Evolutionary conservation across 2,797 vertebrate genomes (phyloP).

Genomic region (Selene dorsalis): DNA sequence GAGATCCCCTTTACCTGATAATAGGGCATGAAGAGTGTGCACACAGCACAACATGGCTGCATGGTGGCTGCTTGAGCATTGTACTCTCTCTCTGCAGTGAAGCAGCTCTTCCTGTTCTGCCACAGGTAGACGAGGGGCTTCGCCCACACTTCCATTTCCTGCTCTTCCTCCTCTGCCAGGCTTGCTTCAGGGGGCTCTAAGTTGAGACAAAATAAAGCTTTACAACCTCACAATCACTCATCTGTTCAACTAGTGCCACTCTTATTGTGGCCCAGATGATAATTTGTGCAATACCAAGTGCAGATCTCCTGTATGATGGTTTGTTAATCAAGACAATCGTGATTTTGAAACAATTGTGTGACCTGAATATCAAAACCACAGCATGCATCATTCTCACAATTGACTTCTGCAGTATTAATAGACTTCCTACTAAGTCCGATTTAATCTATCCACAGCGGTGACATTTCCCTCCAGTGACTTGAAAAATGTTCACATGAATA

Average conservation of each 20-base stretch:
- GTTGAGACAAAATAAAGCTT: conserved; percentile 45
- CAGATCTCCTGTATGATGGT: conserved; percentile 23
- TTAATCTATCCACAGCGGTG: conserved; percentile 35
- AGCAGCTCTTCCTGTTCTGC: conserved; percentile 88
- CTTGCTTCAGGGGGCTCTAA: conserved; percentile 88
- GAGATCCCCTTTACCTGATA: conserved; percentile 86
- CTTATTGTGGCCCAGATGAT: conserved; percentile 12
- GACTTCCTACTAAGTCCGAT: conserved; percentile 39
- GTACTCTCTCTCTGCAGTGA: conserved; percentile 91
- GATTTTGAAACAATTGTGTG: conserved; percentile 32
- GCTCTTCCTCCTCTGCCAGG: conserved; percentile 81
- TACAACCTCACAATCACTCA: conserved; percentile 39
- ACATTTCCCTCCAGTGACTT: conserved; percentile 45
- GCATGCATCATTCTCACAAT: conserved; percentile 20
- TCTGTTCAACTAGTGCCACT: conserved; percentile 29
- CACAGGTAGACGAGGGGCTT: conserved; percentile 93
- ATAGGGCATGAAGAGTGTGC: conserved; percentile 94
- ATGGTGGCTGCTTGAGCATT: conserved; percentile 87
- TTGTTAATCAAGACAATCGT: conserved; percentile 46
- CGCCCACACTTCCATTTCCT: conserved; percentile 93
- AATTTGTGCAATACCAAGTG: conserved; percentile 18
- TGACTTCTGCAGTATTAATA: conserved; percentile 31
- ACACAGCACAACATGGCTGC: conserved; percentile 92
- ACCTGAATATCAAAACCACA: conserved; percentile 48
- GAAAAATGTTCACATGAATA: conserved; percentile 43